Evolutionary conservation across 2,113 vertebrate species (phyloP).

Genomic region (Burhinus bistriatus): DNA sequence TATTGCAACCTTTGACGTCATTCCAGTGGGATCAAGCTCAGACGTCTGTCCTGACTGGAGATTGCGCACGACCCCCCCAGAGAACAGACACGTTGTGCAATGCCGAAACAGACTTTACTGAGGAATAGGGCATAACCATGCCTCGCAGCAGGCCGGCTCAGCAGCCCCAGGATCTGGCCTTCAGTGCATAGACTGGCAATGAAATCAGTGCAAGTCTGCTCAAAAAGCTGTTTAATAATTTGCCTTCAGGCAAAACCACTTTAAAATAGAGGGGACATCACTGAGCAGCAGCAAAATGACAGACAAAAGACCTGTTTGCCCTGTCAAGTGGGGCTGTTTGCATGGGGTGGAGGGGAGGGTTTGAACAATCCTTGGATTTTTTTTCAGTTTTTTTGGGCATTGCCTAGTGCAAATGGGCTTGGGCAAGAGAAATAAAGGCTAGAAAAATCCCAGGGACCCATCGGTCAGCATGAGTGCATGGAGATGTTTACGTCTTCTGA

Average conservation of each 20-base stretch:
- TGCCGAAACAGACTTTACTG: background rate
- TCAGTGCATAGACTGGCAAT: background rate
- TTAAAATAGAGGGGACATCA: background rate
- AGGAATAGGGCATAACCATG: background rate
- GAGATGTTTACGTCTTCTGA: background rate
- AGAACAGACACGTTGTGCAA: conserved; percentile 6
- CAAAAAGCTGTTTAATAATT: background rate
- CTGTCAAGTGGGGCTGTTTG: background rate
- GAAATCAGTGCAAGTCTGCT: background rate
- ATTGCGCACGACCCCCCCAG: background rate
- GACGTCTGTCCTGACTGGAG: background rate
- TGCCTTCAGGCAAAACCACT: background rate
- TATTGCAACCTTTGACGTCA: conserved; percentile 59
- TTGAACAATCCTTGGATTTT: background rate
- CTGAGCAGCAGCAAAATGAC: background rate
- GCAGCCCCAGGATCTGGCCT: background rate
- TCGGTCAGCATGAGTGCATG: too few species aligned
- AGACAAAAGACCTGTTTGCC: background rate
- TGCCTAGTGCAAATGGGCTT: background rate
- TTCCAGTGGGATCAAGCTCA: background rate
- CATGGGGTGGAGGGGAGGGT: background rate
- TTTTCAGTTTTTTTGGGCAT: background rate
- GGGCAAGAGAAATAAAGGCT: background rate
- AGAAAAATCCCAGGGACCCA: background rate
- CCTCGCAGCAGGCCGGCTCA: background rate